Evolutionary conservation across 2,888 invertebrate genomes (phyloP).

Genomic region (Dryobotodes eremita): DNA sequence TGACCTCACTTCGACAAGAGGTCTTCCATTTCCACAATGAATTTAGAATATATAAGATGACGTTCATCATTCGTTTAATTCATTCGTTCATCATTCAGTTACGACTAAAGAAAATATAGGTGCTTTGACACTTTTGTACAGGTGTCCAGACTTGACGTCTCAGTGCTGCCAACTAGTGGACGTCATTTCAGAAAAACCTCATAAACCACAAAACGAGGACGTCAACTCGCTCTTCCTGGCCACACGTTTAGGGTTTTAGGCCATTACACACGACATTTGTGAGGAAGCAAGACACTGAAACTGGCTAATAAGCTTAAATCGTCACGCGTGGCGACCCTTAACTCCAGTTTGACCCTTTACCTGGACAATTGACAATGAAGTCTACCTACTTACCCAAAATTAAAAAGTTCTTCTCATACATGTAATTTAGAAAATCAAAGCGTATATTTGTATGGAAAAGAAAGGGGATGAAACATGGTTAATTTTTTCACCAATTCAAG

Average conservation of each 20-base stretch:
- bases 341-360: slow-evolving; percentile 57
- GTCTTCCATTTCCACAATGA: too few relatives aligned
- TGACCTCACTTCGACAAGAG: too few relatives aligned
- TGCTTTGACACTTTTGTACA: too few relatives aligned
- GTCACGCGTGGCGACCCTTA: slow-evolving; percentile 59
- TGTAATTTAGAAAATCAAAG: slow-evolving; percentile 8
- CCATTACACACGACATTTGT: slow-evolving; percentile 70
- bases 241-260: slow-evolving; percentile 59
- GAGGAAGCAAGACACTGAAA: slow-evolving; percentile 66
- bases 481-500: neutral
- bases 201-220: neutral
- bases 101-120: too few relatives aligned
- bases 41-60: too few relatives aligned
- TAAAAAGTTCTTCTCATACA: slow-evolving; percentile 1
- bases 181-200: too few relatives aligned
- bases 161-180: too few relatives aligned
- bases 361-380: slow-evolving; percentile 26
- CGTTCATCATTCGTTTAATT: too few relatives aligned
- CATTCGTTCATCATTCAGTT: too few relatives aligned
- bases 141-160: too few relatives aligned
- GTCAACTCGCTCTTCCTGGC: slow-evolving; percentile 32
- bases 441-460: neutral
- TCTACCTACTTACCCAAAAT: neutral
- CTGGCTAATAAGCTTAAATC: slow-evolving; percentile 66
- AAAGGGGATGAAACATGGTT: neutral